Conservation (phyloP, 2,888 invertebrate genomes). For the Drosophila sordidapex region DNA sequence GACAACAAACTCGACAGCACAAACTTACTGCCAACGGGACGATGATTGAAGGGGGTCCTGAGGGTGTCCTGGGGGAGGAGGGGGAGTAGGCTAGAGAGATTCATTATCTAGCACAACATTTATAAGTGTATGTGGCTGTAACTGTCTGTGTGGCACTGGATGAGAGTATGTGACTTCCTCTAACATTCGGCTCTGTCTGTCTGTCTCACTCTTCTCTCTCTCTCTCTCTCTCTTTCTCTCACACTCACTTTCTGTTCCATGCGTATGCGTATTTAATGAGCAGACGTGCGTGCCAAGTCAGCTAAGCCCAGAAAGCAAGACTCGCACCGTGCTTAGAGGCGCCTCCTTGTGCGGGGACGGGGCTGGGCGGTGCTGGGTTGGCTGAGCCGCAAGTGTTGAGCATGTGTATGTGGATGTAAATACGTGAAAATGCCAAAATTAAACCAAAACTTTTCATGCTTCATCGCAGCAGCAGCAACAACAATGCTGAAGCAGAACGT, state of each 20-base stretch:
- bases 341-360: not conserved
- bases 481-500: slow-evolving; percentile 55
- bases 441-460: slow-evolving; percentile 81
- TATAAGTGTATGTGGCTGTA: slow-evolving; percentile 64
- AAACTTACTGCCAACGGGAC: slow-evolving; percentile 2
- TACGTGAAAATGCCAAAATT: slow-evolving; percentile 74
- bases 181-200: slow-evolving; percentile 17
- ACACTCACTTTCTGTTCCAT: slow-evolving; percentile 27
- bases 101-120: slow-evolving; percentile 79
- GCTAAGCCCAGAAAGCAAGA: slow-evolving; percentile 52
- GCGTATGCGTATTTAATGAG: slow-evolving; percentile 79
- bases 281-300: slow-evolving; percentile 77
- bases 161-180: slow-evolving; percentile 63
- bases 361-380: not conserved
- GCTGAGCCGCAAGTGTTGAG: slow-evolving; percentile 54
- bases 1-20: slow-evolving; percentile 43
- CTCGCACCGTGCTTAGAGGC: slow-evolving; percentile 13
- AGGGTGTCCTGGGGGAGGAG: not conserved
- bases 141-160: slow-evolving; percentile 53
- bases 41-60: not conserved
- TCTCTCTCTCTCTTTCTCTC: slow-evolving; percentile 11
- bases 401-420: slow-evolving; percentile 42
- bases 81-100: slow-evolving; percentile 54
- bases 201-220: slow-evolving; percentile 9
- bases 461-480: slow-evolving; percentile 64